Percentiles rank a stretch among this genome's conserved stretches.
Conservation (phyloP, 2,888 invertebrate species). For the Leucophenga maculata region DNA sequence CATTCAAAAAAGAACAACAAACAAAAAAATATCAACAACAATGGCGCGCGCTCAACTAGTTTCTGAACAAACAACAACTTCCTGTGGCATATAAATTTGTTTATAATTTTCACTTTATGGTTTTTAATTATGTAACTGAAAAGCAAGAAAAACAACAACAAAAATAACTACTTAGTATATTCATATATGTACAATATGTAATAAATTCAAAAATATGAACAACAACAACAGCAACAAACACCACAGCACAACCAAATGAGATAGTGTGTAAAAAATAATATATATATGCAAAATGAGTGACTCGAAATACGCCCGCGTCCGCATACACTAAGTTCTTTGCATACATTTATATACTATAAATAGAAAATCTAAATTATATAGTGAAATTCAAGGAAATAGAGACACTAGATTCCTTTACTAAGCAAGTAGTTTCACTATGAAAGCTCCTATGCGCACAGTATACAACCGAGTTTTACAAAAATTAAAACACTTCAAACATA, state of each 20-base stretch:
- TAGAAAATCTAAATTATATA: too few relatives aligned
- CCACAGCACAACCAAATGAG: neutral
- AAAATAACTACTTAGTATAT: neutral
- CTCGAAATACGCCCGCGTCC: neutral
- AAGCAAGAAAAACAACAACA: slow-evolving; percentile 27
- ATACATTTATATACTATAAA: too few relatives aligned
- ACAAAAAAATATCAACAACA: neutral
- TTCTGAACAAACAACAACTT: slow-evolving; percentile 20
- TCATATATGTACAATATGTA: neutral
- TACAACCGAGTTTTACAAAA: too few relatives aligned
- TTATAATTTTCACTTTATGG: slow-evolving; percentile 63
- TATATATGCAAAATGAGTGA: neutral
- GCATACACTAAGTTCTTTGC: neutral
- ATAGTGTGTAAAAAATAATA: neutral
- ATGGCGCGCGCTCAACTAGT: slow-evolving; percentile 1
- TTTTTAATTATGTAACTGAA: slow-evolving; percentile 63
- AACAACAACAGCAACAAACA: neutral
- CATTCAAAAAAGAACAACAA: neutral
- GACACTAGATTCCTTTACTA: too few relatives aligned
- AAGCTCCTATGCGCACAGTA: too few relatives aligned
- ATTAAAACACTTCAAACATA: too few relatives aligned
- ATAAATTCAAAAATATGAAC: neutral
- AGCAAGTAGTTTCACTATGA: too few relatives aligned
- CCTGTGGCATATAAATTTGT: slow-evolving; percentile 39
- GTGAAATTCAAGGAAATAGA: neutral